A percentile compares a stretch with the other conserved stretches of the same genome.
phyloP scores from a whole-genome alignment of 2,797 vertebrate species.

The Acridotheres tristis region DNA sequence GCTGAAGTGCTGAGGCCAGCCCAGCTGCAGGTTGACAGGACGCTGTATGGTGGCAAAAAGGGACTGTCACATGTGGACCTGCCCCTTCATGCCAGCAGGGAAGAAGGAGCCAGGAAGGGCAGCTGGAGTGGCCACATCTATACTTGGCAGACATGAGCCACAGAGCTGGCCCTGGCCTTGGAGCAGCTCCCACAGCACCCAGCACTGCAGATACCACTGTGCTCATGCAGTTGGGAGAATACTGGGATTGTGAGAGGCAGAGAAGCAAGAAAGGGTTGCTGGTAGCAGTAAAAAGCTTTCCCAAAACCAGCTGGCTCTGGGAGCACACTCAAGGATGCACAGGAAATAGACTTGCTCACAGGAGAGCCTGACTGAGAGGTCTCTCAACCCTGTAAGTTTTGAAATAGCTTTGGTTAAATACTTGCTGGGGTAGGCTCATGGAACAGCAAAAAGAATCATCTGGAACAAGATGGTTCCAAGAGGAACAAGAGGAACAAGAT shows the following conservation, averaged over 20 bases:
- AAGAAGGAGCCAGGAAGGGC: neutral
- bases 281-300: neutral
- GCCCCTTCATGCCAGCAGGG: neutral
- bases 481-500: neutral
- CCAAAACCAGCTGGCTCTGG: neutral
- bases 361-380: neutral
- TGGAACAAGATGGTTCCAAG: neutral
- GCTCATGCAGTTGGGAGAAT: neutral
- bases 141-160: rapidly evolving
- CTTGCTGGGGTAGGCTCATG: neutral
- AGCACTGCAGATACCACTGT: neutral
- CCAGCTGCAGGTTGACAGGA: neutral
- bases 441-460: neutral
- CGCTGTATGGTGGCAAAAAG: neutral
- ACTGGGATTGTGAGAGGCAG: neutral
- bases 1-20: neutral
- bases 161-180: neutral
- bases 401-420: neutral
- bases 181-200: neutral
- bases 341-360: neutral
- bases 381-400: neutral
- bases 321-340: neutral
- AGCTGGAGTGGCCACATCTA: neutral
- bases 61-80: rapidly evolving
- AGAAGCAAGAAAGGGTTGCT: neutral